Percentiles rank a stretch among this genome's conserved stretches.
These are phyloP conservation scores for Diadumene lineata DNA, from an alignment of 92 coral and sea anemone genomes.

Conservation along the genomic window DNA sequence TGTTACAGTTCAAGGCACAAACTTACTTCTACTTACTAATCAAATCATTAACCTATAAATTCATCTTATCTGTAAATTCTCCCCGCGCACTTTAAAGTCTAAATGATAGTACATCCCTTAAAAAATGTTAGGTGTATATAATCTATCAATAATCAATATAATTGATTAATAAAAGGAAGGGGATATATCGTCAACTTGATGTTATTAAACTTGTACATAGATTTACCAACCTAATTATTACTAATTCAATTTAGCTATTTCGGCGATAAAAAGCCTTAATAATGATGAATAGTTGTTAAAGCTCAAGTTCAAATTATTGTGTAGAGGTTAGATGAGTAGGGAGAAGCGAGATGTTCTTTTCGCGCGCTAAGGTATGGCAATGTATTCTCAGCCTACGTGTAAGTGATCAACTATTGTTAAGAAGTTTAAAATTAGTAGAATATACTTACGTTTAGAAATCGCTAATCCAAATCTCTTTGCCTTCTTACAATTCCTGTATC, in stretches of 20 bases:
- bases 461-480: constrained; percentile 6
- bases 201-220: no score
- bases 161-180: no score
- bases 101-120: no score
- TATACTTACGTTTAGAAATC: constrained; percentile 19
- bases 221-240: background rate
- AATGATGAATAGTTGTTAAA: background rate
- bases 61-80: background rate
- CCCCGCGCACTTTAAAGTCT: no score
- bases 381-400: constrained; percentile 21
- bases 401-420: background rate
- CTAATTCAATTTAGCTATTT: background rate
- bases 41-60: constrained; percentile 10
- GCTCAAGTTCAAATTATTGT: background rate
- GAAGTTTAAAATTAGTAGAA: background rate
- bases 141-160: no score
- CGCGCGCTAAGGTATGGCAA: constrained; percentile 26
- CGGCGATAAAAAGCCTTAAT: background rate
- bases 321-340: background rate
- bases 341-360: background rate
- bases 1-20: constrained; percentile 38
- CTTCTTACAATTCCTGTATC: constrained; percentile 16
- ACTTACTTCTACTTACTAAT: constrained; percentile 16
- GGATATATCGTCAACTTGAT: no score
- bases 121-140: no score